Evolutionary conservation across 2,113 vertebrate genomes (phyloP), one percentile per base, ranked within the genome.

Genomic region (Platycercus adscitus): DNA sequence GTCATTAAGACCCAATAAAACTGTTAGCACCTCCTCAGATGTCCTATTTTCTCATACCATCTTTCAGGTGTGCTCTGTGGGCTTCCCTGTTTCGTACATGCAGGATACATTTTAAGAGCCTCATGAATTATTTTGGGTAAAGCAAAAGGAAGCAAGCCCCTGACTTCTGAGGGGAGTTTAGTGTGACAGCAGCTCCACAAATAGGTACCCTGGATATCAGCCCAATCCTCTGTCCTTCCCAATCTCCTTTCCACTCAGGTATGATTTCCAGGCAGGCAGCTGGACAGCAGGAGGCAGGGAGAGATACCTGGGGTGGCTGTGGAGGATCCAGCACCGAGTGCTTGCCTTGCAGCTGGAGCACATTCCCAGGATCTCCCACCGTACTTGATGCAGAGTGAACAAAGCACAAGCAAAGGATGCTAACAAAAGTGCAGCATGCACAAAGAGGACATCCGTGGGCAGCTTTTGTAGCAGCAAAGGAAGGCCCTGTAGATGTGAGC

Each of bases 1-100:
- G 14, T 75, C 81, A 89, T 92, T 89, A 91, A 85, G 49, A 86
- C 29, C 64, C n/a, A 89, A 66, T 96, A 96, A 90, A 95, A 71
- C 49, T 86, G 83, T 86, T 91, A 93, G 35, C 94, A 78, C 89
- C 86, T 96, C 68, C 71, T 96, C 65, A 61, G 49, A 75, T 88
- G 89, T 41, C 82, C 73, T 71, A 5, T 76, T 93, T 93, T 89
- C 71, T 69, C 72, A 55, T 81, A 55, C 68, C 46, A 21, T 75
- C 83, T 65, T 92, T 96, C 90, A 91, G 63, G 75, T 76, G 55
- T 2, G 1, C 53, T 85, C 41, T 61, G 7, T 58, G 64, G 37
- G 47, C 46, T 95, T 89, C 77, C 66, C 35, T 88, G 21, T 75
- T 96, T 46, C 71, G 26, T 41, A 47, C 19, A 4, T 7, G 11